These are phyloP conservation scores for Neodon shergylaensis DNA, from an alignment of 2,113 vertebrate species.

Conservation along the genomic window DNA sequence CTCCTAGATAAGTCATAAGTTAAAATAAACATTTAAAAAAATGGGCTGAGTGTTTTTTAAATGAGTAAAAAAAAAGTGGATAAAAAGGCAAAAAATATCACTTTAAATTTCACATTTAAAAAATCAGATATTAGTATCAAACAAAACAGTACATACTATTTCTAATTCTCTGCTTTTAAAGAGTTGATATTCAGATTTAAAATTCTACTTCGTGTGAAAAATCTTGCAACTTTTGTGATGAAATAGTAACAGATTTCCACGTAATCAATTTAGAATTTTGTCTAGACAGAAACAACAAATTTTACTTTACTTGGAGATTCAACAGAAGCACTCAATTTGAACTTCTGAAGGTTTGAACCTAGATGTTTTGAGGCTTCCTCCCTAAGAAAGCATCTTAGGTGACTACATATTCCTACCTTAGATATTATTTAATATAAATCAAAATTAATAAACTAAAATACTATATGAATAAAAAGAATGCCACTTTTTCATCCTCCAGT, in stretches of 20 bases:
- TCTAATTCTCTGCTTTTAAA: slow-evolving; percentile 52
- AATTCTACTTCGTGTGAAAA: slow-evolving; percentile 11
- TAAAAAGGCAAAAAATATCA: slow-evolving; percentile 44
- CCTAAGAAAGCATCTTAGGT: slow-evolving; percentile 11
- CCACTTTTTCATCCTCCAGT: background rate
- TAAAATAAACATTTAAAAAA: slow-evolving; percentile 48
- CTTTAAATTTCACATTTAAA: slow-evolving; percentile 46
- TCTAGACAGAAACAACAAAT: slow-evolving; percentile 4
- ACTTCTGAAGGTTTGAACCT: slow-evolving; percentile 43
- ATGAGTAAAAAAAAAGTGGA: slow-evolving; percentile 1
- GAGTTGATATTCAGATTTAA: slow-evolving; percentile 5
- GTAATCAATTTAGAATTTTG: background rate
- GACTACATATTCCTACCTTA: slow-evolving; percentile 38
- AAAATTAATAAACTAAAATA: slow-evolving; percentile 50
- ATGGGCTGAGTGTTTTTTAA: background rate
- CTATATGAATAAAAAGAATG: slow-evolving; percentile 46
- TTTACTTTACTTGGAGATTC: slow-evolving; percentile 30
- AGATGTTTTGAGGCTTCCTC: background rate
- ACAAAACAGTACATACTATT: background rate
- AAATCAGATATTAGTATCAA: slow-evolving; percentile 18
- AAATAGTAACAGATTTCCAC: slow-evolving; percentile 12
- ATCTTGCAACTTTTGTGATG: background rate
- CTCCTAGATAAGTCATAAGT: slow-evolving; percentile 86
- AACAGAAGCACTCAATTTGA: slow-evolving; percentile 23
- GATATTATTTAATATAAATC: slow-evolving; percentile 57